phyloP scores from a whole-genome alignment of 2,113 vertebrate species.

The Emydura subglobosa region DNA sequence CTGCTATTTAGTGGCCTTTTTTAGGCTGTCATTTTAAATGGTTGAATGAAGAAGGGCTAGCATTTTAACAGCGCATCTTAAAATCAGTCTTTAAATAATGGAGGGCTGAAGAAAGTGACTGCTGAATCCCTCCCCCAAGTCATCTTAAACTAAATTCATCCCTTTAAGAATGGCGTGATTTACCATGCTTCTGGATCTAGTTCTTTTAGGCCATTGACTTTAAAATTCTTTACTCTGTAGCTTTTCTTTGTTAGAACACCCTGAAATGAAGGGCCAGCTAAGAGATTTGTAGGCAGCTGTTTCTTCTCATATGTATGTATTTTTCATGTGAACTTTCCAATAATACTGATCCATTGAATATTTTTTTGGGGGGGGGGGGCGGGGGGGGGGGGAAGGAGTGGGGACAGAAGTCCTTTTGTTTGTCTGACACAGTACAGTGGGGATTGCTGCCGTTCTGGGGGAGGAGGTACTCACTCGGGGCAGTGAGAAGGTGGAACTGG shows the following conservation, averaged over 20 bases:
- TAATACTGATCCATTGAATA: background rate
- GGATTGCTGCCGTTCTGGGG: too few relatives aligned
- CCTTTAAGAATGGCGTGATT: slow-evolving; percentile 57
- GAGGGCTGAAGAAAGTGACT: slow-evolving; percentile 43
- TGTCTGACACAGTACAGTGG: background rate
- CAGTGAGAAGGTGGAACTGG: background rate
- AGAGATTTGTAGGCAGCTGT: background rate
- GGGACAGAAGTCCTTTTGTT: slow-evolving; percentile 58
- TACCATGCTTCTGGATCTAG: slow-evolving; percentile 36
- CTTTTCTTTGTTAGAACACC: background rate
- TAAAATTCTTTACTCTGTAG: background rate
- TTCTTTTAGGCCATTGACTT: background rate
- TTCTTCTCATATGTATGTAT: background rate
- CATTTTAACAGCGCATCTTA: slow-evolving; percentile 59
- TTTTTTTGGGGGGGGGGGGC: background rate
- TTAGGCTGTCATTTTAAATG: slow-evolving; percentile 13
- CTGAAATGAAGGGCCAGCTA: background rate
- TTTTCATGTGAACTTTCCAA: background rate
- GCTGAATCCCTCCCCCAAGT: slow-evolving; percentile 36
- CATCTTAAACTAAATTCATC: slow-evolving; percentile 58
- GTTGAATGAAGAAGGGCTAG: background rate
- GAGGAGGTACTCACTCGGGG: background rate
- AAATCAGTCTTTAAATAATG: slow-evolving; percentile 37
- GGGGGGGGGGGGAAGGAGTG: accelerated
- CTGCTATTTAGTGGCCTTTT: slow-evolving; percentile 8